Evolutionary conservation across 2,888 invertebrate species (phyloP), one percentile per base, ranked within the genome.

Genomic region (Drosophila neutralis): DNA sequence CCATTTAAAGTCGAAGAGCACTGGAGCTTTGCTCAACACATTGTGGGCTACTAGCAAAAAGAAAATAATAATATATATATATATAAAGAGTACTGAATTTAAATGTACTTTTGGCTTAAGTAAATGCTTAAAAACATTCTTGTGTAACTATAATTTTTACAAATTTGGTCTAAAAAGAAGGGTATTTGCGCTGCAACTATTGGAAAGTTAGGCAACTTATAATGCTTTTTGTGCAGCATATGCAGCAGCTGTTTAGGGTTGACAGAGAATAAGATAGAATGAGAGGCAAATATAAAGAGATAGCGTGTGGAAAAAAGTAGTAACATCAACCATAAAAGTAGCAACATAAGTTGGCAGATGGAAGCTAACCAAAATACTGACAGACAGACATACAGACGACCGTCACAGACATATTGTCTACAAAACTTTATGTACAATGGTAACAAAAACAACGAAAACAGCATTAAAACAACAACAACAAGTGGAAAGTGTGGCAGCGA

Each of bases 311-410:
- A 7, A 69, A 65, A 83, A 82, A 76, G 81, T 86, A 87, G 87
- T 87, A 87, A 86, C 86, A 87, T 87, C 87, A 87, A 76, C 79
- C 76, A 88, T 87, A 87, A 87, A 86, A 87, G 87, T 87, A 87
- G 87, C 86, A 82, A 87, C 86, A 87, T 87, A 84, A 79, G 86
- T 80, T 86, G 83, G 76, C 87, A 86, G 85, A 83, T 87, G 85
- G 74, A 80, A 82, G 82, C 74, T 65, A 78, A 80, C 60, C 76
- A 68, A 73, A n/a, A 61, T 68, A 69, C 65, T 56, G 72, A 52
- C 61, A 57, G 53, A 64, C 27, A 62, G 57, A 68, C 67, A 75
- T 62, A 75, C 59, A 60, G 80, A 70, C 73, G 82, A 75, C 73
- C 68, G 59, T 75, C 73, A 74, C 72, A 84, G 82, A 86, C 85